Percentiles rank a stretch among this genome's conserved stretches.
Conservation (phyloP, 2,113 vertebrate species). For the Oncorhynchus tshawytscha region DNA sequence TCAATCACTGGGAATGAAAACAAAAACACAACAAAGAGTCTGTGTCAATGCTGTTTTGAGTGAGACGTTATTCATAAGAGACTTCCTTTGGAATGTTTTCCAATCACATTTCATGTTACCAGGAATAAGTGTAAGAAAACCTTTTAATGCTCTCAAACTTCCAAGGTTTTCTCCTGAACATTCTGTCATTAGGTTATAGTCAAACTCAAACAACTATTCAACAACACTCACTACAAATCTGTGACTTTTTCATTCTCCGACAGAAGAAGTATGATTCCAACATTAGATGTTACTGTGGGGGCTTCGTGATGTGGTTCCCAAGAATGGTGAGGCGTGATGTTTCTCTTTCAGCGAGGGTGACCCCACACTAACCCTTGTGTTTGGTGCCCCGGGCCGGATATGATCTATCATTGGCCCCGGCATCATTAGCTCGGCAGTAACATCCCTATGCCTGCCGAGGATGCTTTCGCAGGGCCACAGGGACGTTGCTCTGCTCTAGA, state of each 20-base stretch:
- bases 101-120: neutral
- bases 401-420: constrained; percentile 2
- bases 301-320: neutral
- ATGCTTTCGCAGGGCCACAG: constrained; percentile 11
- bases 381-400: constrained; percentile 21
- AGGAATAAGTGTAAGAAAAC: neutral
- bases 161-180: neutral
- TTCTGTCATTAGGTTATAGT: neutral
- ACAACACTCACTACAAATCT: neutral
- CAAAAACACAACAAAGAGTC: neutral
- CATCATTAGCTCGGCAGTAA: constrained; percentile 18
- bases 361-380: constrained; percentile 25
- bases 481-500: constrained; percentile 4
- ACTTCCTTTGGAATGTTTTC: neutral
- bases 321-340: neutral
- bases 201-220: neutral
- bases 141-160: neutral
- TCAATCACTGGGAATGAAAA: constrained; percentile 58
- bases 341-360: constrained; percentile 3
- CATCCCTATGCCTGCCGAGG: constrained; percentile 29
- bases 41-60: neutral
- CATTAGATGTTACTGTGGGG: neutral
- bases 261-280: neutral
- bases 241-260: neutral
- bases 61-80: neutral